Base-by-base conservation (phyloP, 2,888 invertebrate genomes). In the Hirtodrosophila duncani region DNA sequence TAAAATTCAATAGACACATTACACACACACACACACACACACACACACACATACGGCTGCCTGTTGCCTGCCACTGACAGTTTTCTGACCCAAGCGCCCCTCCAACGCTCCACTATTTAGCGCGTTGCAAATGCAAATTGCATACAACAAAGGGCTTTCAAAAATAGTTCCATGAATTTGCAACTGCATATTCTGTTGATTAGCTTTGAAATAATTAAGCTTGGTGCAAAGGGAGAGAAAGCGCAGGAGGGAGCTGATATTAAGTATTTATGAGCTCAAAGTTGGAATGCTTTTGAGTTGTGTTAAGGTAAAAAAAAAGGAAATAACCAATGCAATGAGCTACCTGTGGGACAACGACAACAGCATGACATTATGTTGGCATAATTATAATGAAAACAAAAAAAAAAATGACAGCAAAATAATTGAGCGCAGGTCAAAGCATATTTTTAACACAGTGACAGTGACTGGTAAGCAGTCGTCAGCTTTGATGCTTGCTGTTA, bases 371-470 rank as follows among this genome's bases (percentile, higher is more conserved):
- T 26, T 14, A 50, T 68, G 42, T 50, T 67, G 55, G 39, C 65
- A 52, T 53, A 52, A 63, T 63, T 46, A 68, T 70, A 67, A 63
- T 61, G 60, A 38, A 53, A 63, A 62, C n/a, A n/a, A n/a, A n/a
- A n/a, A n/a, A n/a, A n/a, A n/a, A n/a, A n/a, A n/a, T n/a, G n/a
- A n/a, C n/a, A n/a, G n/a, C n/a, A n/a, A 58, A 55, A 63, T 65
- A 75, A 79, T 79, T 65, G 67, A 58, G 58, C 58, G 53, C 56
- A 57, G 51, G 50, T 61, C 67, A 75, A 75, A 79, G 75, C 75
- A 75, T 79, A 69, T 60, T 75, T 75, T 53, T 4, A 36, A 33
- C 26, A 37, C 10, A 38, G 42, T 16, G 41, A 11, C 8, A 23
- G 16, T 10, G 31, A 20, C 21, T 10, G 21, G 30, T 14, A 16